phyloP scores from a whole-genome alignment of 2,888 invertebrate genomes.

The Volucella inflata region DNA sequence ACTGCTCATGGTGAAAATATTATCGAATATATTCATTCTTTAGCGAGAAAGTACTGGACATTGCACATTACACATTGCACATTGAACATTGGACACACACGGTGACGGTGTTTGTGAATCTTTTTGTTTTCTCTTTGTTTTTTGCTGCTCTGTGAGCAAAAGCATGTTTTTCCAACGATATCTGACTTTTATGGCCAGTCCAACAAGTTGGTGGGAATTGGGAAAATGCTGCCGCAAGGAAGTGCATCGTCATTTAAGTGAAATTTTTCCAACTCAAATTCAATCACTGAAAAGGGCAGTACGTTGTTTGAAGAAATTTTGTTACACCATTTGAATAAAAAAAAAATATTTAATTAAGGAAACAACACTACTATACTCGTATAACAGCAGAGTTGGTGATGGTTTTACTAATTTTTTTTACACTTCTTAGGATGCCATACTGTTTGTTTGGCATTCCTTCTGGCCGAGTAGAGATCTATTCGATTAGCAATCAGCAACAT shows the following conservation, averaged over 20 bases:
- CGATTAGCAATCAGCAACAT: constrained; percentile 37
- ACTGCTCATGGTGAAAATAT: constrained; percentile 60
- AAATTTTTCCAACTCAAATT: constrained; percentile 14
- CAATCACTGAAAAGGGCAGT: too few species aligned
- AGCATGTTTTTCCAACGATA: constrained; percentile 34
- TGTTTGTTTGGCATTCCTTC: too few species aligned
- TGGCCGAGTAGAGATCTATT: not conserved
- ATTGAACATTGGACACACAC: constrained; percentile 24
- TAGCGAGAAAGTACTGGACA: constrained; percentile 63
- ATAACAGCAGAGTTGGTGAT: too few species aligned
- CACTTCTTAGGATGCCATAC: too few species aligned
- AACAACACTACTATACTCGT: too few species aligned
- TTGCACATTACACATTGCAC: not conserved
- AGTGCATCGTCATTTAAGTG: constrained; percentile 17
- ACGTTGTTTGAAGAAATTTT: too few species aligned
- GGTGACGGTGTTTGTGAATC: not conserved
- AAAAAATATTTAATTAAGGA: too few species aligned
- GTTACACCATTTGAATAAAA: too few species aligned
- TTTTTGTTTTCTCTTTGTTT: constrained; percentile 15
- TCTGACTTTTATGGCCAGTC: constrained; percentile 42
- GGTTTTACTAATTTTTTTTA: too few species aligned
- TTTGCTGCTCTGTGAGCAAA: not conserved
- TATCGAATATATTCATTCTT: constrained; percentile 66
- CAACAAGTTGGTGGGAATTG: constrained; percentile 41
- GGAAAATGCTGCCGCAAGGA: constrained; percentile 21